Conservation (phyloP, 2,113 vertebrate genomes). For the Tupaia tana region DNA sequence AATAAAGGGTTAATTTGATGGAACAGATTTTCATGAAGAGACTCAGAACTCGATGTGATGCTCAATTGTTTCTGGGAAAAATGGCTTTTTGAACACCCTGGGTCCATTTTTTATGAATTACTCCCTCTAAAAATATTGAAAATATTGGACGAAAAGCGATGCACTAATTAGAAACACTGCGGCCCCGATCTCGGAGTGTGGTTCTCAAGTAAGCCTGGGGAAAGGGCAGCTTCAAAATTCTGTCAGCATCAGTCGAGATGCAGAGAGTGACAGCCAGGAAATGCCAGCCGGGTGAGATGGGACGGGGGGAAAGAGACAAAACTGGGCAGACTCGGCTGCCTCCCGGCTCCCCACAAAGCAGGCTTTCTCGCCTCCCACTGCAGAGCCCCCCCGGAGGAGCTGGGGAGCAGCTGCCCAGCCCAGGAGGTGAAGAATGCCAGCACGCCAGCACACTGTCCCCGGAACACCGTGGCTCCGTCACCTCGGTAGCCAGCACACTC, state of each 20-base stretch:
- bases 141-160: neutral
- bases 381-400: neutral
- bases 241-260: neutral
- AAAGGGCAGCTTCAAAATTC: neutral
- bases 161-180: neutral
- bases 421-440: no score
- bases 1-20: neutral
- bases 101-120: neutral
- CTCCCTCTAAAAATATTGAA: neutral
- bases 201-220: neutral
- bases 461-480: no score
- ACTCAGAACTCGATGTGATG: neutral
- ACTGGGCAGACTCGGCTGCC: neutral
- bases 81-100: neutral
- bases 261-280: neutral
- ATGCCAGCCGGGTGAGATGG: no score
- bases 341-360: neutral
- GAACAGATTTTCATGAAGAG: neutral
- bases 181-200: neutral
- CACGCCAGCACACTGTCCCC: neutral
- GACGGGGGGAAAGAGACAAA: fast-evolving
- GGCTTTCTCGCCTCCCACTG: neutral
- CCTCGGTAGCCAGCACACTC: neutral
- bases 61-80: neutral
- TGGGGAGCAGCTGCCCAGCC: neutral